Evolutionary conservation across 2,888 invertebrate species (phyloP).

Genomic region (Lithophane ornitopus): DNA sequence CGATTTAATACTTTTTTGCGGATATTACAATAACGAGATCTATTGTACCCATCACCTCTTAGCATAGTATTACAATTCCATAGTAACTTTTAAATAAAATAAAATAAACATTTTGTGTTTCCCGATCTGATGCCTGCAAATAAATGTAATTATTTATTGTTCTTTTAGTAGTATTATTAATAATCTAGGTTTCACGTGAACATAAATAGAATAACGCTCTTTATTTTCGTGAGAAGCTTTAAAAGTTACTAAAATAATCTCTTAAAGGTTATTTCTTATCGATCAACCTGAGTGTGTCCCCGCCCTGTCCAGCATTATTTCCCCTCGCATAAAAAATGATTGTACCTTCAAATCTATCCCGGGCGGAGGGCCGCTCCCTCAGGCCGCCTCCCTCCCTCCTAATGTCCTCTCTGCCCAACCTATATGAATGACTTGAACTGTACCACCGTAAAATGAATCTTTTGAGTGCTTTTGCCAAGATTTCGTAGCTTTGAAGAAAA

Average conservation of each 20-base stretch:
- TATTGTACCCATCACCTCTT: no score
- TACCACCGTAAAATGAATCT: slow-evolving; percentile 69
- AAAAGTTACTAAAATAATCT: not conserved
- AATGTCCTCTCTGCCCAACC: slow-evolving; percentile 71
- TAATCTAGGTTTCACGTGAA: not conserved
- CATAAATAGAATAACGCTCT: no score
- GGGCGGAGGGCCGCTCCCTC: slow-evolving; percentile 83
- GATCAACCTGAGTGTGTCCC: slow-evolving; percentile 68
- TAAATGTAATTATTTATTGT: no score
- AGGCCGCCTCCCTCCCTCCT: slow-evolving; percentile 69
- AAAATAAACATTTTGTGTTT: no score
- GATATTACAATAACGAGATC: no score
- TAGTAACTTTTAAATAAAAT: no score
- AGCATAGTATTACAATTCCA: no score
- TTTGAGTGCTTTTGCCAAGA: slow-evolving; percentile 67
- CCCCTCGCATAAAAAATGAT: slow-evolving; percentile 91
- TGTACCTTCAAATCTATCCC: slow-evolving; percentile 91
- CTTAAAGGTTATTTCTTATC: not conserved
- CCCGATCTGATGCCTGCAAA: no score
- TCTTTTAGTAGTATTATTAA: not conserved
- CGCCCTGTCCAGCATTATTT: slow-evolving; percentile 75
- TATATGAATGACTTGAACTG: slow-evolving; percentile 83
- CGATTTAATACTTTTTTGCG: no score
- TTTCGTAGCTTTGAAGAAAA: slow-evolving; percentile 54
- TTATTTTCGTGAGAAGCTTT: not conserved